Conservation (phyloP, 2,888 invertebrate species). For the Nomada fucata region DNA sequence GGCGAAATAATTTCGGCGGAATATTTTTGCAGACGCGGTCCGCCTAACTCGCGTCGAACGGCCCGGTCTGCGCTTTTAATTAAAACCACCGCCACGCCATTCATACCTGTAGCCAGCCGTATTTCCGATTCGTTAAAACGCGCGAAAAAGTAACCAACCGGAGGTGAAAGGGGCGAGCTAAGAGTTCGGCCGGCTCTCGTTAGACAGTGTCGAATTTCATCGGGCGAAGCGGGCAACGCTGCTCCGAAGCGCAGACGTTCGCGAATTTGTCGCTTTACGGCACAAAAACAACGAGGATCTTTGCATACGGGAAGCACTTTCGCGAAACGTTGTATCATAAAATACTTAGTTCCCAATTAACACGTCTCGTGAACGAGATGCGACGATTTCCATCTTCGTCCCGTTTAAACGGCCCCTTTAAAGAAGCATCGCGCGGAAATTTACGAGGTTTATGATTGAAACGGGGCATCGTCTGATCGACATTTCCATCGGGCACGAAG, state of each 20-base stretch:
- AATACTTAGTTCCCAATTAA: too few relatives aligned
- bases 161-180: neutral
- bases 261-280: too few relatives aligned
- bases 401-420: too few relatives aligned
- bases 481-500: slow-evolving; percentile 11
- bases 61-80: slow-evolving; percentile 65
- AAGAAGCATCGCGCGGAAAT: too few relatives aligned
- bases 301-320: too few relatives aligned
- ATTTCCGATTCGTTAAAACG: slow-evolving; percentile 25
- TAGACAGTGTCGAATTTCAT: neutral
- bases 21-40: slow-evolving; percentile 48
- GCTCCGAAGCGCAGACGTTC: too few relatives aligned
- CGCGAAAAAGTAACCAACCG: neutral
- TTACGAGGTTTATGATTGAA: neutral
- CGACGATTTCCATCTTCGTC: too few relatives aligned
- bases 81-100: slow-evolving; percentile 64
- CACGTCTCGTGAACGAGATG: too few relatives aligned
- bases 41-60: slow-evolving; percentile 51
- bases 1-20: slow-evolving; percentile 42
- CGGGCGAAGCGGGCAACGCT: neutral
- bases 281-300: too few relatives aligned
- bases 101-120: slow-evolving; percentile 31
- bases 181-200: neutral
- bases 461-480: neutral
- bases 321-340: too few relatives aligned